Conservation (phyloP, 2,888 invertebrate species). For the Monochamus alternatus region DNA sequence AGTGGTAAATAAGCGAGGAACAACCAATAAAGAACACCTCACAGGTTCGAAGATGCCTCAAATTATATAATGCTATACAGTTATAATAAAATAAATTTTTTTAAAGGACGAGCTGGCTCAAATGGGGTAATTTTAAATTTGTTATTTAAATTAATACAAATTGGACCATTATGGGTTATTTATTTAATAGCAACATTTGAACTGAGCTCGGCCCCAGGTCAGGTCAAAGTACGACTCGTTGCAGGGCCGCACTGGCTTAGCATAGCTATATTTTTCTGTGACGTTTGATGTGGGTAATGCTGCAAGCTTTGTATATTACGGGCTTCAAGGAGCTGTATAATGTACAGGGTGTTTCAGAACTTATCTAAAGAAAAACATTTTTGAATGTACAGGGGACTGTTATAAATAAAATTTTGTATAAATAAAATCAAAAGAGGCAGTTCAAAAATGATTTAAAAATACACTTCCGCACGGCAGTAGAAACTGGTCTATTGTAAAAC, state of each 20-base stretch:
- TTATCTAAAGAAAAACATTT: too few species aligned
- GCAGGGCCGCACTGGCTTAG: slow-evolving; percentile 1
- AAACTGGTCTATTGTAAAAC: too few species aligned
- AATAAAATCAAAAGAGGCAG: too few species aligned
- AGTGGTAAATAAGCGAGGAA: background rate
- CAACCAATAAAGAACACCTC: background rate
- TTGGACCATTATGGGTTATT: slow-evolving; percentile 36
- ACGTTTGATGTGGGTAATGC: too few species aligned
- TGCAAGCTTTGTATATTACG: too few species aligned
- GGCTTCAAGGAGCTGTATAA: too few species aligned
- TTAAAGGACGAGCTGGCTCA: slow-evolving; percentile 11
- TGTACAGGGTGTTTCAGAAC: too few species aligned
- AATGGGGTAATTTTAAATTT: slow-evolving; percentile 32
- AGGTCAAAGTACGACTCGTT: slow-evolving; percentile 3
- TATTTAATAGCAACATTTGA: slow-evolving; percentile 39
- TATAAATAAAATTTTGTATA: too few species aligned
- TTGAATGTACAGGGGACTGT: too few species aligned
- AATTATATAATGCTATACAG: slow-evolving; percentile 4
- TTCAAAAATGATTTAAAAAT: too few species aligned
- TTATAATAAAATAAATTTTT: slow-evolving; percentile 23
- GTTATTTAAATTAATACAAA: slow-evolving; percentile 41
- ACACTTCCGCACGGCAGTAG: too few species aligned
- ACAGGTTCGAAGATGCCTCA: background rate
- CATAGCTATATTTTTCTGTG: too few species aligned
- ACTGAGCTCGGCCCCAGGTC: slow-evolving; percentile 22